Evolutionary conservation across 2,888 invertebrate species (phyloP).

Genomic region (Volucella inflata): DNA sequence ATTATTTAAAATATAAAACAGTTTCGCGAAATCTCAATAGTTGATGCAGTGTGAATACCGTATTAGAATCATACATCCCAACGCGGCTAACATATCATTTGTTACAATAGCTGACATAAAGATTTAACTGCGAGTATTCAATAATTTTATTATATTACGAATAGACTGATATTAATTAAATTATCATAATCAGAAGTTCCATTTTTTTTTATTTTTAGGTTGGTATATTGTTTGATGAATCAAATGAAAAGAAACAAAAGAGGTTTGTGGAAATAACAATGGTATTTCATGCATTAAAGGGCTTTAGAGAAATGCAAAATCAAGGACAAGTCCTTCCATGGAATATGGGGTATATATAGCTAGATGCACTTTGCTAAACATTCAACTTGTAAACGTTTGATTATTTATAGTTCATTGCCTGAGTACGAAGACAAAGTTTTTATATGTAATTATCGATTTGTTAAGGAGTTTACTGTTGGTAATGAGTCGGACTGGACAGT

Average conservation of each 20-base stretch:
- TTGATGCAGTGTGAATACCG: too few relatives aligned
- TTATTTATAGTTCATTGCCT: conserved; percentile 85
- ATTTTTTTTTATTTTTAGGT: too few relatives aligned
- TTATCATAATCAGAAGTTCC: too few relatives aligned
- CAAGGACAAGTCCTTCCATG: conserved; percentile 87
- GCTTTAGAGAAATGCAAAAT: conserved; percentile 87
- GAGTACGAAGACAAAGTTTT: conserved; percentile 89
- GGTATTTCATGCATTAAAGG: conserved; percentile 90
- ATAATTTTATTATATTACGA: too few relatives aligned
- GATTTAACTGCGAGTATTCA: too few relatives aligned
- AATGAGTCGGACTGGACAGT: conserved; percentile 92
- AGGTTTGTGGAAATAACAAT: conserved; percentile 94
- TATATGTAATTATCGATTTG: conserved; percentile 91
- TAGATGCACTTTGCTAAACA: not conserved
- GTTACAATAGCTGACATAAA: too few relatives aligned
- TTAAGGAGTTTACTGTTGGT: conserved; percentile 92
- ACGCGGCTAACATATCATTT: too few relatives aligned
- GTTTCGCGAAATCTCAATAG: too few relatives aligned
- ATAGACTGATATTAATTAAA: too few relatives aligned
- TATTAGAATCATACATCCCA: too few relatives aligned
- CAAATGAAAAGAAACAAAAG: conserved; percentile 86
- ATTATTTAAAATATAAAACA: too few relatives aligned
- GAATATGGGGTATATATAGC: conserved; percentile 85
- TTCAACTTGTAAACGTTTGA: not conserved
- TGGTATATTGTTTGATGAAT: conserved; percentile 88